Evolutionary conservation across 2,113 vertebrate genomes (phyloP).

Genomic region (Bubalus kerabau): DNA sequence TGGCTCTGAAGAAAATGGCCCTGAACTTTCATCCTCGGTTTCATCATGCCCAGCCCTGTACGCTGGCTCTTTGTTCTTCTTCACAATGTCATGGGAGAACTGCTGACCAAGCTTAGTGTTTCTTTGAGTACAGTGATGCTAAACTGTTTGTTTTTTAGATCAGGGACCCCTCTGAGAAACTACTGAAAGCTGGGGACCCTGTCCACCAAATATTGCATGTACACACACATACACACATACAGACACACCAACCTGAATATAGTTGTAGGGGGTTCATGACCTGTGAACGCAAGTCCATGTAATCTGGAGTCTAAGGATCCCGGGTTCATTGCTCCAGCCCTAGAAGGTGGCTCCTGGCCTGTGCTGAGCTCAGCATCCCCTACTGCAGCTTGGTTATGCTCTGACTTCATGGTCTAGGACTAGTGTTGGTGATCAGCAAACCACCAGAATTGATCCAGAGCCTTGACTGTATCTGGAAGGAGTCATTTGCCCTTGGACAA

Average conservation of each 20-base stretch:
- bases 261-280: background rate
- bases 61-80: background rate
- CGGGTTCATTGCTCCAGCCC: background rate
- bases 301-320: background rate
- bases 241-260: background rate
- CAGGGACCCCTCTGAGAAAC: background rate
- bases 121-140: background rate
- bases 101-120: background rate
- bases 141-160: background rate
- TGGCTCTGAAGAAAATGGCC: background rate
- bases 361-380: background rate
- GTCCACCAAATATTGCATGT: background rate
- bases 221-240: too few relatives aligned
- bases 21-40: background rate
- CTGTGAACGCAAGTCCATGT: background rate
- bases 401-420: background rate
- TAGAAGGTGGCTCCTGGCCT: background rate
- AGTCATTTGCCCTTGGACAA: background rate
- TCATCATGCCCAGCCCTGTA: background rate
- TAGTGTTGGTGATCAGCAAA: background rate
- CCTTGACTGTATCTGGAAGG: background rate
- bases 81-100: background rate
- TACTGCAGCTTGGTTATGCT: background rate
- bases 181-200: background rate
- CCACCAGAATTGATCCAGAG: background rate